phyloP scores from a whole-genome alignment of 2,888 invertebrate genomes.

The Tineola bisselliella region DNA sequence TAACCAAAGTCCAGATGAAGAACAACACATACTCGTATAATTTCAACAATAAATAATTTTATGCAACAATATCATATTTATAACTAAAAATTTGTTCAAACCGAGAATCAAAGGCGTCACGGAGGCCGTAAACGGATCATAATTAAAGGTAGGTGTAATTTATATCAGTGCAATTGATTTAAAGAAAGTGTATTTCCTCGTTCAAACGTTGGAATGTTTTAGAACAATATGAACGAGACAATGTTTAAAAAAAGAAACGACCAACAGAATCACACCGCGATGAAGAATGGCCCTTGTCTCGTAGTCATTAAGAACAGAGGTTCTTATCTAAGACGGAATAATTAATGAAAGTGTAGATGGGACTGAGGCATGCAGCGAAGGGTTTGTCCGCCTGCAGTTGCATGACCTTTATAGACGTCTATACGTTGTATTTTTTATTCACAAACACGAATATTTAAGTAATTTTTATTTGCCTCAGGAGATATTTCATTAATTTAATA shows the following conservation, averaged over 20 bases:
- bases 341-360: conserved; percentile 62
- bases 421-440: neutral
- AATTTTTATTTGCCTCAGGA: neutral
- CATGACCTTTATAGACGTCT: conserved; percentile 7
- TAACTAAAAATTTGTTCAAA: too few species aligned
- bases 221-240: conserved; percentile 10
- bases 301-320: conserved; percentile 60
- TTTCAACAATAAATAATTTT: too few species aligned
- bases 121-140: too few species aligned
- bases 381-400: conserved; percentile 10
- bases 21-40: too few species aligned
- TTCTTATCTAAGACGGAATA: conserved; percentile 65
- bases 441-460: neutral
- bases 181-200: neutral
- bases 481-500: neutral
- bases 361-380: conserved; percentile 10
- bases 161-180: neutral
- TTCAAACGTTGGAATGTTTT: neutral
- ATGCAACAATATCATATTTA: too few species aligned
- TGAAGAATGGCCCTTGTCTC: conserved; percentile 52
- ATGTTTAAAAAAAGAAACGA: conserved; percentile 17
- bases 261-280: conserved; percentile 37
- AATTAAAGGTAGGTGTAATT: neutral
- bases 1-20: too few species aligned
- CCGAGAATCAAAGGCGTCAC: too few species aligned